Percentiles rank a stretch among this genome's conserved stretches.
phyloP scores from a whole-genome alignment of 1,140 invertebrate genomes.

The Rhyacophila brunnea region DNA sequence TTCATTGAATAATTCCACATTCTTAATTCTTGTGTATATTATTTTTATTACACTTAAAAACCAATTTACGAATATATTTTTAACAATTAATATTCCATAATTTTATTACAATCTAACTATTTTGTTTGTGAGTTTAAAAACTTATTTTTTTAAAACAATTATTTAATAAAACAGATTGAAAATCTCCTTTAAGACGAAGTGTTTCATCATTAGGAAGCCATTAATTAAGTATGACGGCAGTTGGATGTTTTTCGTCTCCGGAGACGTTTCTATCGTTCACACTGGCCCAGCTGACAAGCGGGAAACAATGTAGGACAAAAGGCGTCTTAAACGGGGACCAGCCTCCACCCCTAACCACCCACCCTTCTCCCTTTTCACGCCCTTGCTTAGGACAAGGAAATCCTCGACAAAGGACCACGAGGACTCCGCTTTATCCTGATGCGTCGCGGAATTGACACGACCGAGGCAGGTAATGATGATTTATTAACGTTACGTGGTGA shows the following conservation, averaged over 20 bases:
- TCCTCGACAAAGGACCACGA: conserved; percentile 16
- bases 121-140: no score
- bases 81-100: no score
- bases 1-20: no score
- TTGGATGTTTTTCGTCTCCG: conserved; percentile 22
- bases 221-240: conserved; percentile 32
- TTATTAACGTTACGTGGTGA: conserved; percentile 16
- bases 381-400: conserved; percentile 17
- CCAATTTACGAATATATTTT: no score
- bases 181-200: background rate
- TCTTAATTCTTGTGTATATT: no score
- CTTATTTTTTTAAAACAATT: no score
- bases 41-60: no score
- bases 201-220: conserved; percentile 32
- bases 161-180: no score
- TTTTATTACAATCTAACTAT: no score
- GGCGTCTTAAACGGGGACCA: conserved; percentile 16
- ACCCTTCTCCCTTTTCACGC: conserved; percentile 6
- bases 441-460: background rate
- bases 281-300: conserved; percentile 8
- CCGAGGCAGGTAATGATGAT: conserved; percentile 27
- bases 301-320: conserved; percentile 30
- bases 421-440: conserved; percentile 12
- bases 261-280: conserved; percentile 16
- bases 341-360: background rate